Percentiles rank a stretch among this genome's conserved stretches.
phyloP scores from a whole-genome alignment of 2,888 invertebrate genomes.

The Drosophila suboccidentalis region DNA sequence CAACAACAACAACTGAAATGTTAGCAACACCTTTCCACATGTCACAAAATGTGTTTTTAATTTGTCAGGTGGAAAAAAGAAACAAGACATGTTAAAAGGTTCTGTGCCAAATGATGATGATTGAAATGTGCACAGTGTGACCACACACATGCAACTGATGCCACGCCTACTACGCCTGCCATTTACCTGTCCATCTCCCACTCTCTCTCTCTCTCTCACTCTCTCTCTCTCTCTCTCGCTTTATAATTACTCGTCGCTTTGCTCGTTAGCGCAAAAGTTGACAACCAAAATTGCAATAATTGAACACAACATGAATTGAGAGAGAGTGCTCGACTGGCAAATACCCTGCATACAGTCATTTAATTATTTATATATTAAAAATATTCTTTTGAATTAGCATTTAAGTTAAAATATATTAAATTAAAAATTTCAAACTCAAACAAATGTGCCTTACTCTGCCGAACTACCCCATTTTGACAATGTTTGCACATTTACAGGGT shows the following conservation, averaged over 20 bases:
- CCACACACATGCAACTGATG: constrained; percentile 54
- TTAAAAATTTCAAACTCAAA: too few species aligned
- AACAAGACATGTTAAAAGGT: constrained; percentile 59
- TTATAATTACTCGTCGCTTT: constrained; percentile 67
- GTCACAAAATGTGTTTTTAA: constrained; percentile 76
- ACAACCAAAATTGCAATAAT: constrained; percentile 72
- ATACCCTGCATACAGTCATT: neutral
- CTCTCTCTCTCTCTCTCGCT: constrained; percentile 10
- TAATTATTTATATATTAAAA: neutral
- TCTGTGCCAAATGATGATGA: constrained; percentile 45
- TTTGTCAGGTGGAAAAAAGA: constrained; percentile 69
- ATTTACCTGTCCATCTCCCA: constrained; percentile 19
- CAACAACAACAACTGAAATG: constrained; percentile 21
- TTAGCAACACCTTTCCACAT: constrained; percentile 44
- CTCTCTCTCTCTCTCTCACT: neutral
- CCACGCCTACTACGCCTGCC: constrained; percentile 45
- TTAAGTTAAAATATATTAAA: too few species aligned
- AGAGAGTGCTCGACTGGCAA: neutral
- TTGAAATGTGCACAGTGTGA: constrained; percentile 51
- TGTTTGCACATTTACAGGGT: neutral
- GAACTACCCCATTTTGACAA: neutral
- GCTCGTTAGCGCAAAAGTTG: constrained; percentile 67
- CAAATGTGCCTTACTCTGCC: too few species aligned
- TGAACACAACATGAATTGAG: constrained; percentile 42
- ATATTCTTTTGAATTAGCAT: too few species aligned